Evolutionary conservation across 2,888 invertebrate species (phyloP).

Genomic region (Ennomos quercinarius): DNA sequence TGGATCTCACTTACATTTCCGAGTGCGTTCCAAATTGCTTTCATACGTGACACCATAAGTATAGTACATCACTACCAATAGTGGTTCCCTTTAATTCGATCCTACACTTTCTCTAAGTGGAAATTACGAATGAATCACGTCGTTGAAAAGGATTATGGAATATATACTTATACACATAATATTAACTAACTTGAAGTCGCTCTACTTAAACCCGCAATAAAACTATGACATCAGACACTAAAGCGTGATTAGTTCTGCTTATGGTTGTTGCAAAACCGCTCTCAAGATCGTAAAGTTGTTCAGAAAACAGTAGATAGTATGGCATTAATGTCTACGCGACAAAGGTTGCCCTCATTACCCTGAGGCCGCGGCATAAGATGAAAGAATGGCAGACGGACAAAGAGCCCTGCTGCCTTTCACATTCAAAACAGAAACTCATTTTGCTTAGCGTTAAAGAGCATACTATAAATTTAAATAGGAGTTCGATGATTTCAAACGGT

Average conservation of each 20-base stretch:
- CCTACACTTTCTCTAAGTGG: conserved; percentile 60
- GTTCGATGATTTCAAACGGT: conserved; percentile 30
- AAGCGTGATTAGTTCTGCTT: conserved; percentile 5
- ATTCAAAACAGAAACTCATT: conserved; percentile 24
- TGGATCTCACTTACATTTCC: conserved; percentile 49
- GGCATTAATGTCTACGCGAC: conserved; percentile 9
- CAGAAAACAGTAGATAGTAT: conserved; percentile 6
- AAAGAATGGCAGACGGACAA: conserved; percentile 21
- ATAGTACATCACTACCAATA: conserved; percentile 52
- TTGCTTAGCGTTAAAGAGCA: background rate
- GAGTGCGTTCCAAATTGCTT: conserved; percentile 54
- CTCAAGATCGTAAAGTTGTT: conserved; percentile 6
- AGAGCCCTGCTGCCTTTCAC: conserved; percentile 13
- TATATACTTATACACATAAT: no score
- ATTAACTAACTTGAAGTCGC: no score
- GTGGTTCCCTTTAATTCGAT: conserved; percentile 46
- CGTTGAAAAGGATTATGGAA: no score
- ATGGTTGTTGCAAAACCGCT: background rate
- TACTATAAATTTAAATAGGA: conserved; percentile 15
- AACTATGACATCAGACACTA: background rate
- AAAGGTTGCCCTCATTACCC: conserved; percentile 23
- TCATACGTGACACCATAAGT: conserved; percentile 66
- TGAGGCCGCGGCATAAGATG: conserved; percentile 11
- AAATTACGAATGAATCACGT: conserved; percentile 23
- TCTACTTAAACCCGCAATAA: no score